Evolutionary conservation across 2,113 vertebrate species (phyloP).

Genomic region (Megaceryle torquata): DNA sequence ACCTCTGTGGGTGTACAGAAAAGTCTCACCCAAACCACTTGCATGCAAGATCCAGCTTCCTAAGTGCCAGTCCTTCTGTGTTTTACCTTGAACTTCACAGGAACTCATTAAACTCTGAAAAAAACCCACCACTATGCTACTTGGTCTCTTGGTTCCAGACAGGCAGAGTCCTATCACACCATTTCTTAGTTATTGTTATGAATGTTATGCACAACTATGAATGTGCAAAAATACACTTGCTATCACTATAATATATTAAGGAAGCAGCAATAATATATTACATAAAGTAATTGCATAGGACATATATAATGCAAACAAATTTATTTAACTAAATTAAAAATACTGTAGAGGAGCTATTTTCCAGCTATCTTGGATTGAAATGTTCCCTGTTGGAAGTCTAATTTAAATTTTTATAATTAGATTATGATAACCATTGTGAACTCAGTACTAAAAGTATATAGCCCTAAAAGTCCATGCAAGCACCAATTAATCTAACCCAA

Average conservation of each 20-base stretch:
- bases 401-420: conserved; percentile 63
- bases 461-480: conserved; percentile 14
- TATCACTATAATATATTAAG: neutral
- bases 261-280: neutral
- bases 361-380: neutral
- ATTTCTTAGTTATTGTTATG: neutral
- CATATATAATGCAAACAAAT: conserved; percentile 18
- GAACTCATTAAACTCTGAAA: conserved; percentile 11
- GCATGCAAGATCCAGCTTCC: neutral
- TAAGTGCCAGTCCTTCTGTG: neutral
- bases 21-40: neutral
- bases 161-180: neutral
- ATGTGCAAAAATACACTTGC: conserved; percentile 1
- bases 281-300: neutral
- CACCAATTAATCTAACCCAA: conserved; percentile 30
- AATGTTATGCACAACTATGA: neutral
- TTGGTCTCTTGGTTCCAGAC: neutral
- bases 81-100: neutral
- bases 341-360: conserved; percentile 26
- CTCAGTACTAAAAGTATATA: conserved; percentile 36
- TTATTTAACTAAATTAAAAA: conserved; percentile 44
- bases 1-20: neutral
- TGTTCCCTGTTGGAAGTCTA: conserved; percentile 30
- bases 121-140: neutral
- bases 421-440: conserved; percentile 44